Evolutionary conservation across 2,888 invertebrate genomes (phyloP).

Genomic region (Himalopsyche kuldschensis): DNA sequence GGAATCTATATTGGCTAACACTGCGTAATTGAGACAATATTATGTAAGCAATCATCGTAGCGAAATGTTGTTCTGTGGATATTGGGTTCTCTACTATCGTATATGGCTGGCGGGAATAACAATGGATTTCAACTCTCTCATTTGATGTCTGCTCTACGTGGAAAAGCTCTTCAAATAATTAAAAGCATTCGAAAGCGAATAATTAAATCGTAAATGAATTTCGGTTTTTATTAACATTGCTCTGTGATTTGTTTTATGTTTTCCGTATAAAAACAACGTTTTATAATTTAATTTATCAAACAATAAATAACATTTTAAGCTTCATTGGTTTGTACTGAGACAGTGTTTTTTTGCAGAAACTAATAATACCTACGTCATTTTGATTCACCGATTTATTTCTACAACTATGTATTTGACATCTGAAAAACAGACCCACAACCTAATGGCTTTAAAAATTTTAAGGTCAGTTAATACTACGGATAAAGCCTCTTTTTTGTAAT

Average conservation of each 20-base stretch:
- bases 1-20: conserved; percentile 22
- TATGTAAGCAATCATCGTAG: conserved; percentile 13
- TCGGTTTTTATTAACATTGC: background rate
- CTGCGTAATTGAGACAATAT: conserved; percentile 23
- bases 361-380: too few species aligned
- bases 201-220: background rate
- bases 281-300: too few species aligned
- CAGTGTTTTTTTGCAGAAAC: too few species aligned
- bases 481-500: too few species aligned
- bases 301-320: too few species aligned
- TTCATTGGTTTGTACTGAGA: too few species aligned
- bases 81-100: background rate
- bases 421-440: too few species aligned
- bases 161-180: background rate
- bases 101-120: background rate
- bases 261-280: too few species aligned
- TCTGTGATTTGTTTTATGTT: background rate
- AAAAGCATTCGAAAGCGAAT: background rate
- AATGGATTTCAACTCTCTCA: background rate
- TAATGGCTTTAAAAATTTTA: too few species aligned
- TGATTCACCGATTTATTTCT: too few species aligned
- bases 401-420: too few species aligned
- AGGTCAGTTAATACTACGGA: too few species aligned
- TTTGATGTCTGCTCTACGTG: background rate
- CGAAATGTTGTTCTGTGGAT: background rate